A percentile compares a stretch with the other conserved stretches of the same genome.
These are phyloP conservation scores for Eolophus roseicapilla DNA, from an alignment of 2,113 vertebrate genomes.

Conservation along the genomic window DNA sequence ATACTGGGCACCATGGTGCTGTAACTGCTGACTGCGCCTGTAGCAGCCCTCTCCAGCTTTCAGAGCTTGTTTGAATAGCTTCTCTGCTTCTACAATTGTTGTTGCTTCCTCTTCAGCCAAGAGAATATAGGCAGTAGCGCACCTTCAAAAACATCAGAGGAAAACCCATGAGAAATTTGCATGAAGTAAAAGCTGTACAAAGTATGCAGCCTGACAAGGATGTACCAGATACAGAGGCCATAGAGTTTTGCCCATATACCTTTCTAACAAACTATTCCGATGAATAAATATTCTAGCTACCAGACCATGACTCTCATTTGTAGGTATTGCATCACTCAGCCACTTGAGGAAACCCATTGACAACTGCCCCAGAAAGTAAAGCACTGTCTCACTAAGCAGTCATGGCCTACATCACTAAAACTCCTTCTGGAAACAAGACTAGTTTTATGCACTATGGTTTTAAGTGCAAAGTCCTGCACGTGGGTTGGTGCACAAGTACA, in stretches of 20 bases:
- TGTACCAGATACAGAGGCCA: background rate
- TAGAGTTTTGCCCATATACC: background rate
- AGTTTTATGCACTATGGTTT: background rate
- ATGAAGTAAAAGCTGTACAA: background rate
- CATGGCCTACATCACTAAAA: background rate
- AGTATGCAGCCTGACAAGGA: background rate
- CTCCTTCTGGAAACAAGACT: background rate
- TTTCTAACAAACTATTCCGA: background rate
- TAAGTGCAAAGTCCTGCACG: background rate
- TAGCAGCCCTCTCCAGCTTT: slow-evolving; percentile 95
- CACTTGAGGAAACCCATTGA: background rate
- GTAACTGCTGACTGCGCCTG: slow-evolving; percentile 93
- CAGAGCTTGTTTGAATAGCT: slow-evolving; percentile 93
- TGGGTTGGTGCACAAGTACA: background rate
- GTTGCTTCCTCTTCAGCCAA: slow-evolving; percentile 97
- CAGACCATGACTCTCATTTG: background rate
- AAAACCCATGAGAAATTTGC: background rate
- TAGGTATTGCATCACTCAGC: background rate
- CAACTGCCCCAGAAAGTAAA: background rate
- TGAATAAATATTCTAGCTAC: background rate
- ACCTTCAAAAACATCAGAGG: slow-evolving; percentile 75
- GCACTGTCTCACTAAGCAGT: background rate
- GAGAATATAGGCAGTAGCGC: slow-evolving; percentile 96
- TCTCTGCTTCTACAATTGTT: slow-evolving; percentile 96
- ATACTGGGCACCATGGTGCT: slow-evolving; percentile 95